Conservation (phyloP, 2,113 vertebrate species). For the Artemisiospiza belli region DNA sequence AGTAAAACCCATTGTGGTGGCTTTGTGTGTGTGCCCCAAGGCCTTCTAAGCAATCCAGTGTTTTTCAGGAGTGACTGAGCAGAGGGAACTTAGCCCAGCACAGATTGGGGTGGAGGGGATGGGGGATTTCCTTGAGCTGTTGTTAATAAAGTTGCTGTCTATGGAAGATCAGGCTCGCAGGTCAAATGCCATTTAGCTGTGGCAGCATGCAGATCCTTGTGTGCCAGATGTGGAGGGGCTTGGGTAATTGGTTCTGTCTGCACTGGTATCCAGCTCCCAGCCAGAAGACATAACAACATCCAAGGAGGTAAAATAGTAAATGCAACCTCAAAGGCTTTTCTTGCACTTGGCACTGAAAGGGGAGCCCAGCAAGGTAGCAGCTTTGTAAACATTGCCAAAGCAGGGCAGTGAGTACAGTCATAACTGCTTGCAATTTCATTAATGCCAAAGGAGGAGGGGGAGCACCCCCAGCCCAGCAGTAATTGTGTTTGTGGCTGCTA, state of each 20-base stretch:
- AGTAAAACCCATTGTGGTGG: neutral
- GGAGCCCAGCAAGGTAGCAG: neutral
- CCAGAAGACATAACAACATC: conserved; percentile 18
- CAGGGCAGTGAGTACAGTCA: neutral
- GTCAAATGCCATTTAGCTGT: conserved; percentile 21
- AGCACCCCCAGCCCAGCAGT: neutral
- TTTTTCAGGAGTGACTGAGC: neutral
- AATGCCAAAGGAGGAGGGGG: neutral
- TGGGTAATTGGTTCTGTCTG: conserved; percentile 35
- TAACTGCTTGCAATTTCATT: neutral
- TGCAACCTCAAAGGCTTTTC: conserved; percentile 1
- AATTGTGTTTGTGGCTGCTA: neutral
- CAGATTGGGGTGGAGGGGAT: neutral
- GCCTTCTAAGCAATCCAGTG: neutral
- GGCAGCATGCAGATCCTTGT: neutral
- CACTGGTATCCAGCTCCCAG: neutral
- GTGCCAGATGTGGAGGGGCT: conserved; percentile 9
- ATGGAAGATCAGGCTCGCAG: neutral
- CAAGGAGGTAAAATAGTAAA: conserved; percentile 4
- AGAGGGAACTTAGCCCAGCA: neutral
- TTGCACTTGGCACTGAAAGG: neutral
- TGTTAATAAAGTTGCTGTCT: conserved; percentile 17
- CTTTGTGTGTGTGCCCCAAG: neutral
- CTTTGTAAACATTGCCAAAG: neutral
- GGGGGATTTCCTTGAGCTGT: neutral